A percentile compares a stretch with the other conserved stretches of the same genome.
Evolutionary conservation across 1,140 invertebrate species (phyloP).

Genomic region (Globodera rostochiensis): DNA sequence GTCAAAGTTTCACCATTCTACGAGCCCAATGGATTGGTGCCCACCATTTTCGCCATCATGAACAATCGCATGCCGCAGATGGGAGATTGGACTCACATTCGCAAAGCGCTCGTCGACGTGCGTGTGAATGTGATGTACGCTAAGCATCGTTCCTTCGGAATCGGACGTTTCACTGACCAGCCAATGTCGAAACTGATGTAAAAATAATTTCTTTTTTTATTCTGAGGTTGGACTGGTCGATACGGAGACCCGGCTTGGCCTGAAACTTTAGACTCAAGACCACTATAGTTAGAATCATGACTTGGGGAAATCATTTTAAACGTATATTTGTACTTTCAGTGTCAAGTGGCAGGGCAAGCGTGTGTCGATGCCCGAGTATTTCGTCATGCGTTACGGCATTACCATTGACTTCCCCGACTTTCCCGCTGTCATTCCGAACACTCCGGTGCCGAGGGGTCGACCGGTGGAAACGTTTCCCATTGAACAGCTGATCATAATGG

Average conservation of each 20-base stretch:
- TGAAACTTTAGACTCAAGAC: neutral
- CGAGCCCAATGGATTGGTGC: slow-evolving; percentile 26
- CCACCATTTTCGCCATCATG: slow-evolving; percentile 34
- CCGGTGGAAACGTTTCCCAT: slow-evolving; percentile 34
- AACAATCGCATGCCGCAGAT: slow-evolving; percentile 29
- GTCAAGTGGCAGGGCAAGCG: slow-evolving; percentile 29
- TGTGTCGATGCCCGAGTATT: slow-evolving; percentile 36
- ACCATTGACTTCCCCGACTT: slow-evolving; percentile 26
- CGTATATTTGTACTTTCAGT: neutral
- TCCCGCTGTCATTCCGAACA: slow-evolving; percentile 40
- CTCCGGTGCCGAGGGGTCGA: slow-evolving; percentile 34
- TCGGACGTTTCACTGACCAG: slow-evolving; percentile 40
- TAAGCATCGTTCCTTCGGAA: slow-evolving; percentile 37
- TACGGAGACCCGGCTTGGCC: too few relatives aligned
- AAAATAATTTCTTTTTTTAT: too few relatives aligned
- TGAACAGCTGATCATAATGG: slow-evolving; percentile 45
- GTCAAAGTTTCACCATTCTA: slow-evolving; percentile 44
- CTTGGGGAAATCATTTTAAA: neutral
- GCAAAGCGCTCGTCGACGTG: slow-evolving; percentile 33
- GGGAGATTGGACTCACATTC: slow-evolving; percentile 34
- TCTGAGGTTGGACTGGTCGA: too few relatives aligned
- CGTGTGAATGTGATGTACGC: slow-evolving; percentile 42
- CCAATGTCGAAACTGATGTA: slow-evolving; percentile 39
- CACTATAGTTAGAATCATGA: neutral
- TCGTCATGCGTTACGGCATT: slow-evolving; percentile 30